Evolutionary conservation across 2,113 vertebrate genomes (phyloP).

Genomic region (Nothocercus julius): DNA sequence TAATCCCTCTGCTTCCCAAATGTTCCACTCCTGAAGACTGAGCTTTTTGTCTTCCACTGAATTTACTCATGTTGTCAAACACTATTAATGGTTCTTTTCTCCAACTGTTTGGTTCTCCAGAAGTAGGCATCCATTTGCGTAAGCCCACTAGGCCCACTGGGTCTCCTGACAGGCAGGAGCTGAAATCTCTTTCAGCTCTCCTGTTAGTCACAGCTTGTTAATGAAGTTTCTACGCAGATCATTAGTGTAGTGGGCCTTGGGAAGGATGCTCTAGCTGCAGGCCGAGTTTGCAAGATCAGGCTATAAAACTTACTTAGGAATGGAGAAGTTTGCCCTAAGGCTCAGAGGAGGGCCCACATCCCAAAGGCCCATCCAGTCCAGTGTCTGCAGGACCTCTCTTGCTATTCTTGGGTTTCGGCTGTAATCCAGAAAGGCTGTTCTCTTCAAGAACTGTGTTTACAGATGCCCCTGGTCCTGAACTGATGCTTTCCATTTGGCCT

Average conservation of each 20-base stretch:
- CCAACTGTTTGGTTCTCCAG: not conserved
- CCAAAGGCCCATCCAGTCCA: not conserved
- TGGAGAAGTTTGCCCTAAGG: not conserved
- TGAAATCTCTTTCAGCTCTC: not conserved
- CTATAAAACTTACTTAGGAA: not conserved
- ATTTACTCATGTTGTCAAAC: not conserved
- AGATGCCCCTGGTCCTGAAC: not conserved
- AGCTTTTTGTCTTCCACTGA: not conserved
- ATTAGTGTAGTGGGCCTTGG: not conserved
- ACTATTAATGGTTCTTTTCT: not conserved
- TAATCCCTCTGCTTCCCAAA: not conserved
- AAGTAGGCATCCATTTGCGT: not conserved
- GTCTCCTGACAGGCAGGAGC: not conserved
- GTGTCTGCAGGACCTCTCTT: not conserved
- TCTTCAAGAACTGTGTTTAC: not conserved
- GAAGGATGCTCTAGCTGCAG: not conserved
- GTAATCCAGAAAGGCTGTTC: not conserved
- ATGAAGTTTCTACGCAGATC: not conserved
- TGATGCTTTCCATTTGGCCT: conserved; percentile 30
- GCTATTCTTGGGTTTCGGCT: not conserved
- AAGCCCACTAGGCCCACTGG: not conserved
- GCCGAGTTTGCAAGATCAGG: not conserved
- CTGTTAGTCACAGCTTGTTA: not conserved
- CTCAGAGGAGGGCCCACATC: not conserved
- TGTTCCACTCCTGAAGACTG: not conserved